phyloP scores from a whole-genome alignment of 2,113 vertebrate genomes.

The Tragelaphus scriptus region DNA sequence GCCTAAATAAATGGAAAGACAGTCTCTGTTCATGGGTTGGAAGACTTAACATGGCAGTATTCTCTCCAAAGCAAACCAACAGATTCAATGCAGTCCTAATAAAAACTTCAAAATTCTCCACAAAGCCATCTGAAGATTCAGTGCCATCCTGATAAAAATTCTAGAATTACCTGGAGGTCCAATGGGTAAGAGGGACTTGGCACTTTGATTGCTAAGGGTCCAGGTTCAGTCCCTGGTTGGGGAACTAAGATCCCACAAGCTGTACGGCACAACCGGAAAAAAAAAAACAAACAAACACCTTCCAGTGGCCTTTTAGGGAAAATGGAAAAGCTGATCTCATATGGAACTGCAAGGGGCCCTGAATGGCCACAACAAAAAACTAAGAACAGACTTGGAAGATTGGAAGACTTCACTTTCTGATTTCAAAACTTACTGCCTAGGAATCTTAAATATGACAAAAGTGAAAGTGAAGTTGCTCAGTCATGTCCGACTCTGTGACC shows the following conservation, averaged over 20 bases:
- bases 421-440: not conserved
- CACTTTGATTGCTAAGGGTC: not conserved
- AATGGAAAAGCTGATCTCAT: not conserved
- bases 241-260: not conserved
- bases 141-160: not conserved
- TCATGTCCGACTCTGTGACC: not conserved
- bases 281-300: not conserved
- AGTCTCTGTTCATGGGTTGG: not conserved
- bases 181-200: not conserved
- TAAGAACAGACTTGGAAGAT: not conserved
- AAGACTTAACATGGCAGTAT: not conserved
- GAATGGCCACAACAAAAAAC: not conserved
- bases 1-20: not conserved
- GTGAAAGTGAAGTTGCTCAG: not conserved
- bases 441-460: not conserved
- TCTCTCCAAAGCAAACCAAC: not conserved
- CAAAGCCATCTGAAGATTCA: not conserved
- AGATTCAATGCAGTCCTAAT: not conserved
- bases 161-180: not conserved
- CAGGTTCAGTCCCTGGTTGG: not conserved
- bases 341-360: not conserved
- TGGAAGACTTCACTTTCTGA: not conserved
- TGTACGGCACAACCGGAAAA: fast-evolving
- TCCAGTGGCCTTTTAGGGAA: not conserved
- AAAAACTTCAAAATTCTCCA: not conserved